Percentiles rank a stretch among this genome's conserved stretches.
Evolutionary conservation across 2,113 vertebrate species (phyloP).

Genomic region (Terrapene triunguis): DNA sequence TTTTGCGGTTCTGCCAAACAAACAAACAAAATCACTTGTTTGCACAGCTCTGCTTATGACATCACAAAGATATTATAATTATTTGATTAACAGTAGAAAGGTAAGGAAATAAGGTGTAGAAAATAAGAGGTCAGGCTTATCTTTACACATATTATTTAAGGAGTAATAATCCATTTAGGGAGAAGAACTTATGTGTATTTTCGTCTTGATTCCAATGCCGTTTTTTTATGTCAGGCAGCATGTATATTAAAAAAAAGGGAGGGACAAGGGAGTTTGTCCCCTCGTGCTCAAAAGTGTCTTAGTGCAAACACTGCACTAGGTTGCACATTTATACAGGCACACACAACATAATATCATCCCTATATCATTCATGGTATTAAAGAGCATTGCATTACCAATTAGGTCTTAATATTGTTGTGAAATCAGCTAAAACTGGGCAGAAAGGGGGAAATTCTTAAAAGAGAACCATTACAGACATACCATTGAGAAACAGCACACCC

Average conservation of each 20-base stretch:
- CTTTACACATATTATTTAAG: neutral
- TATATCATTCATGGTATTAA: neutral
- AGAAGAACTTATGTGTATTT: rapidly evolving
- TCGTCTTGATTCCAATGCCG: neutral
- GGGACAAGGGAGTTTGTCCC: rapidly evolving
- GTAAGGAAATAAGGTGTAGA: neutral
- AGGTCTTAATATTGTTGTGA: neutral
- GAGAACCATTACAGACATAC: neutral
- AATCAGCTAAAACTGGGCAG: neutral
- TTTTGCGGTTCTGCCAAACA: neutral
- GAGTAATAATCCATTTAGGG: neutral
- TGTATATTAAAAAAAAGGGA: rapidly evolving
- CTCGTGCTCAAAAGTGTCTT: neutral
- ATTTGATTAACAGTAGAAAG: neutral
- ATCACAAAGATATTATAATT: neutral
- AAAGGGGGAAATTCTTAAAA: neutral
- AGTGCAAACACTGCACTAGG: neutral
- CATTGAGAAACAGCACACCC: constrained; percentile 16
- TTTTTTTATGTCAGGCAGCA: neutral
- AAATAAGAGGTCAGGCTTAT: neutral
- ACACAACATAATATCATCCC: neutral
- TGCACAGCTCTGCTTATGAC: neutral
- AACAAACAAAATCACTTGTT: neutral
- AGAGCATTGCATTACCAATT: neutral
- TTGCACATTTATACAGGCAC: neutral